A percentile compares a stretch with the other conserved stretches of the same genome.
phyloP scores from a whole-genome alignment of 2,113 vertebrate genomes.

The Urocolius indicus region DNA sequence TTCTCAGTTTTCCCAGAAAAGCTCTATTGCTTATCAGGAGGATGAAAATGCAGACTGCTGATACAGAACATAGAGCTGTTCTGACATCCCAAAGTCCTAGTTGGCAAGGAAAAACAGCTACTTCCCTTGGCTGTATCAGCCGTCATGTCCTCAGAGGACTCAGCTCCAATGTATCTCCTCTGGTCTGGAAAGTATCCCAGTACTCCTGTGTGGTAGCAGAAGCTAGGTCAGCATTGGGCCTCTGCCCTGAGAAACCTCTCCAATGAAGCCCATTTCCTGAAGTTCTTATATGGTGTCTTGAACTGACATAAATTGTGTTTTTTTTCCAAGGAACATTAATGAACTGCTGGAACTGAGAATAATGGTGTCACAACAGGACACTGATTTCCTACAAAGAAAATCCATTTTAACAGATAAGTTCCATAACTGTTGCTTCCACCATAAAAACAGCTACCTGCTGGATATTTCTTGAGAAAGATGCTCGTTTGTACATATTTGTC shows the following conservation, averaged over 20 bases:
- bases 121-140: not conserved
- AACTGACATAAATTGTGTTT: not conserved
- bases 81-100: not conserved
- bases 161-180: not conserved
- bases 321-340: not conserved
- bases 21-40: not conserved
- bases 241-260: conserved; percentile 21
- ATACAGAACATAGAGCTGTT: not conserved
- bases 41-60: not conserved
- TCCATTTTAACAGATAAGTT: not conserved
- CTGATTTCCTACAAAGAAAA: conserved; percentile 24
- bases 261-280: conserved; percentile 23
- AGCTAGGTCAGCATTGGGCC: conserved; percentile 1
- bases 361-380: not conserved
- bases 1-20: not conserved
- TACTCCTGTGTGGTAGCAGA: conserved; percentile 6
- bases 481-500: not conserved
- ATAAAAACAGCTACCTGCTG: not conserved
- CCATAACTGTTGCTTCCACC: not conserved
- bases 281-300: not conserved
- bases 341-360: not conserved
- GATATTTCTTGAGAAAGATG: not conserved
- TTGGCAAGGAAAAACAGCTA: not conserved
- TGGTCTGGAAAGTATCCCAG: conserved; percentile 3
- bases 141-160: not conserved